Base-by-base conservation (phyloP, 2,797 vertebrate species). In the Siniperca undulata region DNA sequence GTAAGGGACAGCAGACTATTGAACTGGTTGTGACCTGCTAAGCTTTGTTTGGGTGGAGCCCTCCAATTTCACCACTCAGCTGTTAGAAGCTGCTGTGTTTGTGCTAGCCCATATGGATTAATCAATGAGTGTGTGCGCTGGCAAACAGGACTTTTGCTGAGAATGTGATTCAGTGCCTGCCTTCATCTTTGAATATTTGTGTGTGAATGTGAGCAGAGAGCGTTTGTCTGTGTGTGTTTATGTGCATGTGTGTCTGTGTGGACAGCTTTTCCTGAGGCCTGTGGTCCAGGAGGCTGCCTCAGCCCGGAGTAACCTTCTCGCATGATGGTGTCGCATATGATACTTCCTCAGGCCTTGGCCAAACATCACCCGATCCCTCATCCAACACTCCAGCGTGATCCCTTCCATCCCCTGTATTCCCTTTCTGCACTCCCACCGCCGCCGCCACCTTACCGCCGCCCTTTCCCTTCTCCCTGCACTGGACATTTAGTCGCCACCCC, bases 271-370 rank as follows among this genome's bases (percentile, higher is more conserved):
- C 76, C 76, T 84, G 48, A 82, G 86, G 77, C 73, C 87, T 85
- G 88, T 89, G 88, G 84, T 91, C 76, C 88, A 80, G 84, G 76
- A 79, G 85, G 74, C 87, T 83, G 79, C 76, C 80, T 83, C 72
- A 83, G 87, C 77, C 91, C 67, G 2, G 72, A 87, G 87, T 95
- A 94, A 94, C 94, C 94, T 95, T 94, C 93, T 95, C 88, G 69
- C 93, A 88, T 94, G 92, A 94, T 91, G 87, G 91, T 93, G 92
- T 94, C 70, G 81, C 93, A 96, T 93, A 86, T 89, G 95, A 96
- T 96, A 96, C 94, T 96, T 96, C 95, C 95, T 95, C 92, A 94
- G 88, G 89, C 91, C 84, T 90, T 81, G 92, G 92, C 94, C 94
- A 95, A 94, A 95, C 93, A 94, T 91, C 92, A 96, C 87, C 89